Percentiles rank a stretch among this genome's conserved stretches.
These are phyloP conservation scores for Argentina silus DNA, from an alignment of 2,797 vertebrate genomes.

Conservation along the genomic window DNA sequence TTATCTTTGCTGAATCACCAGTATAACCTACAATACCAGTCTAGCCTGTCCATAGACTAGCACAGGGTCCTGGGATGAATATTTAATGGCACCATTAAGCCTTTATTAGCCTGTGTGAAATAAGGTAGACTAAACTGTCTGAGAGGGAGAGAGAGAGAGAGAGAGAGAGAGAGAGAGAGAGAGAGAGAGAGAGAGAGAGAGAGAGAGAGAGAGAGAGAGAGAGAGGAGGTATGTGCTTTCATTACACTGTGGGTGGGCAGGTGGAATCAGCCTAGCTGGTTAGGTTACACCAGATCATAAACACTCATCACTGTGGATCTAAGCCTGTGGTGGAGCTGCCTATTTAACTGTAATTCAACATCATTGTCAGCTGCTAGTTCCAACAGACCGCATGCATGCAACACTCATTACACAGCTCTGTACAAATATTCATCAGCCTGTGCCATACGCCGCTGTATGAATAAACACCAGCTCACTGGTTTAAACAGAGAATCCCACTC, in stretches of 20 bases:
- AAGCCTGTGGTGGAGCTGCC: slow-evolving; percentile 52
- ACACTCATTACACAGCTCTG: slow-evolving; percentile 43
- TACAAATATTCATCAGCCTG: slow-evolving; percentile 48
- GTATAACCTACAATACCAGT: no score
- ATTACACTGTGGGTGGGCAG: slow-evolving; percentile 70
- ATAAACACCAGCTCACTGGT: slow-evolving; percentile 45
- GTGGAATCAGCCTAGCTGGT: slow-evolving; percentile 59
- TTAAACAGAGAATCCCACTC: slow-evolving; percentile 31
- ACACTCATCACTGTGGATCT: slow-evolving; percentile 70
- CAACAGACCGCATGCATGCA: slow-evolving; percentile 42
- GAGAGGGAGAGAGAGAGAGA: slow-evolving; percentile 20
- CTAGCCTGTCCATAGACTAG: no score
- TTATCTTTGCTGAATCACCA: no score
- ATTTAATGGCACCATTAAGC: slow-evolving; percentile 44
- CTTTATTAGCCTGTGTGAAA: slow-evolving; percentile 40
- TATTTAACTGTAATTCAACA: slow-evolving; percentile 70
- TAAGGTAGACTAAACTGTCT: slow-evolving; percentile 25
- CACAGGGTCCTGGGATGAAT: slow-evolving; percentile 29
- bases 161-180: slow-evolving; percentile 17
- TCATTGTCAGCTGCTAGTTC: slow-evolving; percentile 39
- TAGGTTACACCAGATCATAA: slow-evolving; percentile 66
- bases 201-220: slow-evolving; percentile 10
- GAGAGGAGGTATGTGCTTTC: slow-evolving; percentile 30
- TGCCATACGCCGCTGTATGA: slow-evolving; percentile 31
- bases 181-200: slow-evolving; percentile 14